These are phyloP conservation scores for Pseudeuparius sepicola DNA, from an alignment of 2,888 invertebrate species.

Conservation along the genomic window DNA sequence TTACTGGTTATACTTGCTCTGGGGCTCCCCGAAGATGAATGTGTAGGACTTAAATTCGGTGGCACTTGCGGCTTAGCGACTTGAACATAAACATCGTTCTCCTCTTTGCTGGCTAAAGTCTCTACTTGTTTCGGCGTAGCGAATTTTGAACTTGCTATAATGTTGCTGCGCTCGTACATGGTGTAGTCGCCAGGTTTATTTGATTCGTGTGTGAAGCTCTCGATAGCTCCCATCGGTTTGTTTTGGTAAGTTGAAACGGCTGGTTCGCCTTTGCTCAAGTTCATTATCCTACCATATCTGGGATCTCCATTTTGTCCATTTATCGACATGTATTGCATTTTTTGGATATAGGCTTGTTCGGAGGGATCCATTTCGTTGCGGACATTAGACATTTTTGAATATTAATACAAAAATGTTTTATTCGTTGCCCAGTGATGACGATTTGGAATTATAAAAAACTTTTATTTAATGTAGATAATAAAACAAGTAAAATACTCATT, in stretches of 20 bases:
- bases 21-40: constrained; percentile 42
- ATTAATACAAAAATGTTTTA: too few species aligned
- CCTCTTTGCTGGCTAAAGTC: constrained; percentile 43
- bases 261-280: constrained; percentile 31
- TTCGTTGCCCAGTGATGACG: too few species aligned
- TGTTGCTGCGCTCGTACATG: constrained; percentile 60
- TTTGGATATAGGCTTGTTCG: constrained; percentile 32
- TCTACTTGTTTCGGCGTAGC: constrained; percentile 67
- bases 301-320: constrained; percentile 31
- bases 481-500: too few species aligned
- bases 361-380: too few species aligned
- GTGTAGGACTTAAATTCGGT: constrained; percentile 44
- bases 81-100: constrained; percentile 39
- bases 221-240: constrained; percentile 53
- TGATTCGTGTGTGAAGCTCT: constrained; percentile 51
- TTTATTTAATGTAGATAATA: too few species aligned
- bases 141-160: constrained; percentile 68
- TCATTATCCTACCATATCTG: constrained; percentile 36
- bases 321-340: constrained; percentile 34
- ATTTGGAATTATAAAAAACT: too few species aligned
- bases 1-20: constrained; percentile 33
- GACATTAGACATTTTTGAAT: too few species aligned
- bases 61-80: constrained; percentile 38
- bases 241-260: constrained; percentile 28
- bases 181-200: constrained; percentile 41